phyloP scores from a whole-genome alignment of 30 jellyfish, hydroid and myxozoan species.

The Aurelia sp. region DNA sequence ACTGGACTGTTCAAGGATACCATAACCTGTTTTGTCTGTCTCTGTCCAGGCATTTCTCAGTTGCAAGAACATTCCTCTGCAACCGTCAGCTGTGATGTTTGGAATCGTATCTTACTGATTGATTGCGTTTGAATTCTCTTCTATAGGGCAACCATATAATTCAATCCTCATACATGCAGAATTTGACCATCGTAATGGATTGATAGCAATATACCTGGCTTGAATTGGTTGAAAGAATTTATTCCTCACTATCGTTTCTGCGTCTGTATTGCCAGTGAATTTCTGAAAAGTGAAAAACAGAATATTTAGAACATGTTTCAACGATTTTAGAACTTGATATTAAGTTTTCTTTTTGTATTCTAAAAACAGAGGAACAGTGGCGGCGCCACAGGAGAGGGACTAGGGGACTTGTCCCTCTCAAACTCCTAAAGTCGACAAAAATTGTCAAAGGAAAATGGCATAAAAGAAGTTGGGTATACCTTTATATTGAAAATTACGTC shows the following conservation, averaged over 20 bases:
- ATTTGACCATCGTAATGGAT: constrained; percentile 57
- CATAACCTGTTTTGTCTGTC: too few relatives aligned
- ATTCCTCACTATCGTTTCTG: constrained; percentile 47
- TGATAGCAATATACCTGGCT: constrained; percentile 70
- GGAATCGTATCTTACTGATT: background rate
- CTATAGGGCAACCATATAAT: constrained; percentile 56
- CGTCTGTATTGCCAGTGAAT: constrained; percentile 60
- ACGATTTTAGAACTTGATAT: background rate
- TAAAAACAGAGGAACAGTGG: too few relatives aligned
- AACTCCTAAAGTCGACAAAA: too few relatives aligned
- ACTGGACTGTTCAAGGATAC: too few relatives aligned
- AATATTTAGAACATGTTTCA: background rate
- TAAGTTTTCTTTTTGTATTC: background rate
- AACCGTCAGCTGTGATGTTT: too few relatives aligned
- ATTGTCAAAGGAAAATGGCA: too few relatives aligned
- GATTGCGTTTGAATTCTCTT: background rate
- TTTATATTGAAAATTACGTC: too few relatives aligned
- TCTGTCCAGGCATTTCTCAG: too few relatives aligned
- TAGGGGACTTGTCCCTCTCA: too few relatives aligned
- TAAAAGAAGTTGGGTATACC: too few relatives aligned
- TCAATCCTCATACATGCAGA: constrained; percentile 64
- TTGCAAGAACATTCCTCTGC: too few relatives aligned
- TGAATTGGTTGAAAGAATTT: constrained; percentile 49
- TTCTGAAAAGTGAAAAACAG: constrained; percentile 13
- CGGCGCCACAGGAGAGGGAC: too few relatives aligned